Base-by-base conservation (phyloP, 2,113 vertebrate genomes). In the Falco punctatus region DNA sequence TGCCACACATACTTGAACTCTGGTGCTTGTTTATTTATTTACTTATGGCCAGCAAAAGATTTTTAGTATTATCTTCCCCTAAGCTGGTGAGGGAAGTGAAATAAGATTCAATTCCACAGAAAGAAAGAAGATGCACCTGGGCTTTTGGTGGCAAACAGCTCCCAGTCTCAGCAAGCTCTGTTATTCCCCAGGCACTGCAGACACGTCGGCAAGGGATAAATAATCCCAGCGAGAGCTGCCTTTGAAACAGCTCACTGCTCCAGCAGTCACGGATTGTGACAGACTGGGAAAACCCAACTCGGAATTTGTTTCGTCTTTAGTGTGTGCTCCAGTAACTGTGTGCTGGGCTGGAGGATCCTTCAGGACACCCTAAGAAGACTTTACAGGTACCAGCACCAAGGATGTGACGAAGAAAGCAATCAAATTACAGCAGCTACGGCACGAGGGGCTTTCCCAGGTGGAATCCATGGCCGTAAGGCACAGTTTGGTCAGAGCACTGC, bases 211-310 rank as follows among this genome's bases (percentile, higher is more conserved):
- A 9, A 2, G 13, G 51, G 32, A n/a, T 46, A 89, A 62, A 73
- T 2, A 38, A 87, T 13, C 77, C 55, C 49, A 10, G 24, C 0
- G 1, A 61, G 77, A 81, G 20, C 57, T 10, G 18, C 1, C 3
- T 15, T 77, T 8, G 33, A n/a, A 57, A 24, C 75, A 28, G 33
- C 75, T 79, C 62, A 5, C 19, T 4, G 66, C 48, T 90, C 78
- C 85, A 49, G 86, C 61, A 74, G 35, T 23, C 57, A 7, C 0
- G 2, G 48, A 15, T 13, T 81, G 81, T 1, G 86, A 59, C 69
- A 79, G 65, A 5, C 26, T 51, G 89, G 84, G 66, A 65, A 92
- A 96, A 44, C 8, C 73, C 78, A 48, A 9, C 4, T 67, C 13
- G 4, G 2, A 18, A 35, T n/a, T 3, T 32, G 73, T 9, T 88